Evolutionary conservation across 2,113 vertebrate genomes (phyloP).

Genomic region (Sander vitreus): DNA sequence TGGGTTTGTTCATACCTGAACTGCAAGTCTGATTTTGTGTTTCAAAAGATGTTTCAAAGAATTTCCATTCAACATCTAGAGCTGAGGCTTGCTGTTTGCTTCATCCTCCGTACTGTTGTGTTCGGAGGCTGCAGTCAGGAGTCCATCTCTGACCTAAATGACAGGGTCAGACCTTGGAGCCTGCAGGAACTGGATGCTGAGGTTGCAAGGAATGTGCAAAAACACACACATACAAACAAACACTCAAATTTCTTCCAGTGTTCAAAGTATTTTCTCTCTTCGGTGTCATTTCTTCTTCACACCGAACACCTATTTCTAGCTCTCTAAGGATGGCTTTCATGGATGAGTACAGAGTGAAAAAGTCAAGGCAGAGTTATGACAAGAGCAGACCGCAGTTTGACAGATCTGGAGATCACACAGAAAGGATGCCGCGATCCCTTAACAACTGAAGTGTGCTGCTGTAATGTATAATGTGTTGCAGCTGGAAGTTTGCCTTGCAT

Average conservation of each 20-base stretch:
- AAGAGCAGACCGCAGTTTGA: constrained; percentile 59
- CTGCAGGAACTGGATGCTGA: constrained; percentile 26
- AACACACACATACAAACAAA: constrained; percentile 28
- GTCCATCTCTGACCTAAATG: constrained; percentile 26
- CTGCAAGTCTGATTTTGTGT: constrained; percentile 22
- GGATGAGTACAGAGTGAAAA: constrained; percentile 41
- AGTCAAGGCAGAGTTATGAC: constrained; percentile 54
- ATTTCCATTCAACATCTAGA: constrained; percentile 30
- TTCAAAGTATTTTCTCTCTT: constrained; percentile 52
- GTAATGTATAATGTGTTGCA: constrained; percentile 60
- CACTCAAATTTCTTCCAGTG: constrained; percentile 24
- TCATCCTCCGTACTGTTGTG: constrained; percentile 1
- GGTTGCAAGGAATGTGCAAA: constrained; percentile 4
- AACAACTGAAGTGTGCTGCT: constrained; percentile 60
- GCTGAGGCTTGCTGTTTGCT: constrained; percentile 8
- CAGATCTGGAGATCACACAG: constrained; percentile 67
- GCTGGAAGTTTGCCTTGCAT: constrained; percentile 55
- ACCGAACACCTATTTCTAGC: constrained; percentile 50
- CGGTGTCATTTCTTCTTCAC: constrained; percentile 57
- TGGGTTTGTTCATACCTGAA: constrained; percentile 26
- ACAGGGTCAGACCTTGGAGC: constrained; percentile 1
- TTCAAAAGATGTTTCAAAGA: constrained; percentile 21
- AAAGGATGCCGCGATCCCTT: constrained; percentile 62
- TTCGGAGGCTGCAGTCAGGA: constrained; percentile 2
- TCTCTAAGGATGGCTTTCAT: constrained; percentile 63